These are phyloP conservation scores for Matsumurasca onukii DNA, from an alignment of 1,140 invertebrate species.

Conservation along the genomic window DNA sequence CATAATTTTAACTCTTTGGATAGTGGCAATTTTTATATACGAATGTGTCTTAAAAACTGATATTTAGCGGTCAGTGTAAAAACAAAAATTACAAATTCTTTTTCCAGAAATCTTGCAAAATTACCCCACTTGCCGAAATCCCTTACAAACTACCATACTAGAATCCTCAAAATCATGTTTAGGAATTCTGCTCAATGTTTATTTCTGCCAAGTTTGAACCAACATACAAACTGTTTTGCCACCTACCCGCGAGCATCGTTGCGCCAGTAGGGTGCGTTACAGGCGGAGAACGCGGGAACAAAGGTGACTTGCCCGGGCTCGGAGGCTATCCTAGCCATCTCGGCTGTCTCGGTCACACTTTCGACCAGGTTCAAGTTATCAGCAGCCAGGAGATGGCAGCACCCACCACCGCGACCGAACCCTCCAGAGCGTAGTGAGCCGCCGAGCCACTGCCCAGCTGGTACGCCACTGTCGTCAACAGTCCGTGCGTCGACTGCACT, in stretches of 20 bases:
- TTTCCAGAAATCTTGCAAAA: too few species aligned
- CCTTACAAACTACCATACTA: too few species aligned
- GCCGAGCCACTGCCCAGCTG: conserved; percentile 77
- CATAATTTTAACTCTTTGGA: too few species aligned
- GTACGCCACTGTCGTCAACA: conserved; percentile 95
- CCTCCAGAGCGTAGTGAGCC: conserved; percentile 87
- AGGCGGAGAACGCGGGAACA: conserved; percentile 91
- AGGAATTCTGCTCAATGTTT: too few species aligned
- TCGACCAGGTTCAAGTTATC: conserved; percentile 82
- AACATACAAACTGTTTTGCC: too few species aligned
- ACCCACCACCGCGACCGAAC: conserved; percentile 81
- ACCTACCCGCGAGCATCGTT: conserved; percentile 86
- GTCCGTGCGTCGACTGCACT: conserved; percentile 82
- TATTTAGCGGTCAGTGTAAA: too few species aligned
- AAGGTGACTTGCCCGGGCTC: conserved; percentile 90
- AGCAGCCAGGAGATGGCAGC: conserved; percentile 82
- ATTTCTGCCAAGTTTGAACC: too few species aligned
- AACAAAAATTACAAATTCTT: too few species aligned
- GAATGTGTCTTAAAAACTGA: too few species aligned
- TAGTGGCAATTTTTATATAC: too few species aligned
- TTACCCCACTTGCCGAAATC: too few species aligned
- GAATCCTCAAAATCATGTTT: too few species aligned
- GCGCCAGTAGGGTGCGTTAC: conserved; percentile 96
- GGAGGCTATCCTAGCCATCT: conserved; percentile 68
- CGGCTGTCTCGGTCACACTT: conserved; percentile 73